Base-by-base conservation (phyloP, 2,797 vertebrate species). In the Trematomus bernacchii region DNA sequence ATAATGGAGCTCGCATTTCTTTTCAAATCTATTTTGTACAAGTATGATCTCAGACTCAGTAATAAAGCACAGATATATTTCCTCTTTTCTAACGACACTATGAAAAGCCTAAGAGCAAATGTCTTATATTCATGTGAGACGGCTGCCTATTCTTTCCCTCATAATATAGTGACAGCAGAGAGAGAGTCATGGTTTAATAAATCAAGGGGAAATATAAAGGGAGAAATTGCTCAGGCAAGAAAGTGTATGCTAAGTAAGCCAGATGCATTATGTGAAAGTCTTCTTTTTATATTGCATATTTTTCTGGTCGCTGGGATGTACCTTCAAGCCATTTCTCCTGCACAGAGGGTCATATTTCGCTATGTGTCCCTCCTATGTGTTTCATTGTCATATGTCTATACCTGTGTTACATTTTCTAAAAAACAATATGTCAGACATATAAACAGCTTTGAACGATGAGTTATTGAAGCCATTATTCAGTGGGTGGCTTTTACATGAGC, bases 1-100 rank as follows among this genome's bases (percentile, higher is more conserved):
- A 52, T 37, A 66, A 64, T 46, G 11, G 4, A 7, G 13, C 16
- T 15, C 46, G n/a, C 9, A 16, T 33, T 70, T 62, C 15, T 53
- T 70, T 60, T 43, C 12, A 67, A 73, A 61, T 67, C 37, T 16
- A 59, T 76, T 73, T 37, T 71, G 33, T 44, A 44, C 54, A 15
- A 69, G 51, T 0, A 1, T 79, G 67, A 82, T 52, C 40, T 72
- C 54, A 54, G 52, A 66, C 27, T 51, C 4, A 7, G 11, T 60
- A 68, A 83, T 74, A 83, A 79, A 76, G 57, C 54, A 52, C 15
- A 65, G 16, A 60, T 53, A 59, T 62, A 76, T 77, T 68, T 73
- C 21, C 10, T 60, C 14, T 87, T 51, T 61, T 47, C 0, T 2
- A 9, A 33, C 7, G 13, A 40, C 33, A 53, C 69, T 73, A 76